These are phyloP conservation scores for Heliconius ethilla DNA, from an alignment of 2,888 invertebrate genomes.

Conservation along the genomic window DNA sequence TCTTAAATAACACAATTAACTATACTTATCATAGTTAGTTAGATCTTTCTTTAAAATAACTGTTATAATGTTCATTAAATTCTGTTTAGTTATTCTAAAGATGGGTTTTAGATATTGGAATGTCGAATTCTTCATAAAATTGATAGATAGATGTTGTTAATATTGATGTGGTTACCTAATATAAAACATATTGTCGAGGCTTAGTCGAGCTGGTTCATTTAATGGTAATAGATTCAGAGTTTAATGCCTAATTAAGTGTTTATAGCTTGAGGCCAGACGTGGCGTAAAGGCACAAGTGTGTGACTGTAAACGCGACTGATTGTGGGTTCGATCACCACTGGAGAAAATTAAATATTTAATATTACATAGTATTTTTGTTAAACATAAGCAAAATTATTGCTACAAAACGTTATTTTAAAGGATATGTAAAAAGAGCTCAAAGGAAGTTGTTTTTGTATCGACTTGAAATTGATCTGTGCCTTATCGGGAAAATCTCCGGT, in stretches of 20 bases:
- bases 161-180: too few species aligned
- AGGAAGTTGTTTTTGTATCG: conserved; percentile 8
- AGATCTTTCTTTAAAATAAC: conserved; percentile 18
- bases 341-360: too few species aligned
- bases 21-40: conserved; percentile 14
- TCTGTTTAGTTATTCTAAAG: neutral
- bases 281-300: too few species aligned
- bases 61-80: neutral
- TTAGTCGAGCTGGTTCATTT: too few species aligned
- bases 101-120: neutral
- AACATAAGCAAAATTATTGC: neutral
- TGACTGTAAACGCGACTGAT: too few species aligned
- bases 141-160: neutral
- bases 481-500: conserved; percentile 9
- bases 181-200: neutral
- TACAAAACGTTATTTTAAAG: neutral
- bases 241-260: too few species aligned
- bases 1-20: conserved; percentile 33
- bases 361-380: neutral
- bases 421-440: neutral
- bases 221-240: too few species aligned
- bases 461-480: neutral
- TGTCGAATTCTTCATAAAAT: neutral
- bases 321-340: too few species aligned
- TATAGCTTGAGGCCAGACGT: too few species aligned